phyloP scores from a whole-genome alignment of 2,797 vertebrate species.

The Coregonus sp. region DNA sequence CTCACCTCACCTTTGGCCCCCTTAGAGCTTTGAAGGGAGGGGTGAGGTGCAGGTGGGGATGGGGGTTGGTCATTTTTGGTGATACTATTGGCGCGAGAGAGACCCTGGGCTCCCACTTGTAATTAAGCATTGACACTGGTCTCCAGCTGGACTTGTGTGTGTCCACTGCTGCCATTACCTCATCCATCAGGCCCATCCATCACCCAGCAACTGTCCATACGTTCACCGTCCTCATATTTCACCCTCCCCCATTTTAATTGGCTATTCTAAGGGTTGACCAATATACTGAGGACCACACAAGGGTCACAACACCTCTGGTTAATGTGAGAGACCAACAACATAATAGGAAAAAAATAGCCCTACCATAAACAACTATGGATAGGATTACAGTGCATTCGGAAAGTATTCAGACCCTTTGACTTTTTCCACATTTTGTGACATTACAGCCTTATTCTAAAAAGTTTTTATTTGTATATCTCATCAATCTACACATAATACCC shows the following conservation, averaged over 20 bases:
- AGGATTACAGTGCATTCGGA: neutral
- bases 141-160: conserved; percentile 46
- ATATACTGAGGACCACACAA: conserved; percentile 21
- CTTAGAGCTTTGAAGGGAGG: conserved; percentile 27
- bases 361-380: neutral
- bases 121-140: conserved; percentile 45
- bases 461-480: too few relatives aligned
- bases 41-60: neutral
- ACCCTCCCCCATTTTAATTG: conserved; percentile 52
- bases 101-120: conserved; percentile 35
- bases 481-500: too few relatives aligned
- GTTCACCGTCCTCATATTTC: conserved; percentile 47
- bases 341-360: neutral
- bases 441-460: too few relatives aligned
- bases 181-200: conserved; percentile 60
- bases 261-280: conserved; percentile 36
- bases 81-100: conserved; percentile 25
- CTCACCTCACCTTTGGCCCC: conserved; percentile 52
- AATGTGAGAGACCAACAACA: conserved; percentile 3
- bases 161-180: neutral
- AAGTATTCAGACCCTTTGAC: too few relatives aligned
- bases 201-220: conserved; percentile 51
- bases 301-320: conserved; percentile 1
- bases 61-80: neutral
- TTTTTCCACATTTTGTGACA: too few relatives aligned